Percentiles rank a stretch among this genome's conserved stretches.
Evolutionary conservation across 2,113 vertebrate genomes (phyloP).

Genomic region (Corapipo altera): DNA sequence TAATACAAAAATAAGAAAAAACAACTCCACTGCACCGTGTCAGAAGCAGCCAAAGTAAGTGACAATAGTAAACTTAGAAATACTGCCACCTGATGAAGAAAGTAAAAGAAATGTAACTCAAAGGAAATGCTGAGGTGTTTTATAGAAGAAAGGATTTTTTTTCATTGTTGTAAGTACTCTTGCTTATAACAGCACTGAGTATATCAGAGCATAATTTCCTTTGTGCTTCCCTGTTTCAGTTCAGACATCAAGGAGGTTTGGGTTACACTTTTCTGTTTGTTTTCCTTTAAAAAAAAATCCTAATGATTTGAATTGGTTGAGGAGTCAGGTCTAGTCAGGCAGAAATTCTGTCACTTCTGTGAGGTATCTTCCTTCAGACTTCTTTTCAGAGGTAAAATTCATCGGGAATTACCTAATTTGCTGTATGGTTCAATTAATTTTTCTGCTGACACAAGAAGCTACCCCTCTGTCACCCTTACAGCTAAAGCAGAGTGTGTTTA

Average conservation of each 20-base stretch:
- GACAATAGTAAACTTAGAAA: background rate
- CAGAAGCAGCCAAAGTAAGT: background rate
- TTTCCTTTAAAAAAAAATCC: background rate
- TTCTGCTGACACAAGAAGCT: background rate
- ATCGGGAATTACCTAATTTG: background rate
- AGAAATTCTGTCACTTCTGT: background rate
- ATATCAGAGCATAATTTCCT: background rate
- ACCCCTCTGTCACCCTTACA: background rate
- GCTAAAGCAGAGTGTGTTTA: background rate
- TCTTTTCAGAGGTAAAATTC: background rate
- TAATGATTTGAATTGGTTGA: background rate
- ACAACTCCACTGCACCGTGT: accelerated
- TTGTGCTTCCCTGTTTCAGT: background rate
- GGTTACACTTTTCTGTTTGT: background rate
- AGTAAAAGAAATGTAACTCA: background rate
- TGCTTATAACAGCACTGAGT: background rate
- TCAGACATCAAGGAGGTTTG: background rate
- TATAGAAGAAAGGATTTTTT: background rate
- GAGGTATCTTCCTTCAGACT: background rate
- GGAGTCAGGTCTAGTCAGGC: background rate
- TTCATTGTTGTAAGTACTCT: background rate
- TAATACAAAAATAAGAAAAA: background rate
- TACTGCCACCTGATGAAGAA: background rate
- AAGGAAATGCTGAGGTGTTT: accelerated
- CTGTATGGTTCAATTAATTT: background rate